Conservation (phyloP, 2,797 vertebrate species). For the Smutsia gigantea region DNA sequence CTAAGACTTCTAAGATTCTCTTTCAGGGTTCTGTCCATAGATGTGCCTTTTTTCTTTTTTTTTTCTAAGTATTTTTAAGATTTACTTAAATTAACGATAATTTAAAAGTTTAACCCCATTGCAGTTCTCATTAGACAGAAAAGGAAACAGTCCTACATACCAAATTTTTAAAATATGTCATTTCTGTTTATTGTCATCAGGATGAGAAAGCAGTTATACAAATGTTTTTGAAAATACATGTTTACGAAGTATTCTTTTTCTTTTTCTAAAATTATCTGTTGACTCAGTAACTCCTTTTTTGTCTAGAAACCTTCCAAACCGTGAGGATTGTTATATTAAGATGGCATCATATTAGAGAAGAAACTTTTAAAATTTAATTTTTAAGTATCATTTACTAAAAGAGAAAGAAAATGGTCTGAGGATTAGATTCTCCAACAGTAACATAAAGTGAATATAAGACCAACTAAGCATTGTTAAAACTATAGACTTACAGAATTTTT, state of each 20-base stretch:
- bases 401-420: slow-evolving; percentile 20
- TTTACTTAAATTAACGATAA: slow-evolving; percentile 75
- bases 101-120: slow-evolving; percentile 75
- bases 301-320: slow-evolving; percentile 69
- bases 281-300: slow-evolving; percentile 75
- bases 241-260: slow-evolving; percentile 56
- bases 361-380: slow-evolving; percentile 52
- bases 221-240: background rate
- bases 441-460: background rate
- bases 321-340: slow-evolving; percentile 51
- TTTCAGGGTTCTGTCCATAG: background rate
- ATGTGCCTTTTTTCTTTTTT: slow-evolving; percentile 8
- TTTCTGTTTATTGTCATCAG: slow-evolving; percentile 17
- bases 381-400: background rate
- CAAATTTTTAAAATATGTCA: slow-evolving; percentile 67
- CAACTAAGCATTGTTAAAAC: slow-evolving; percentile 2
- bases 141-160: slow-evolving; percentile 78
- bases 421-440: background rate
- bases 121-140: slow-evolving; percentile 77
- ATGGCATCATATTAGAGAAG: slow-evolving; percentile 51
- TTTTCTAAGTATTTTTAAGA: slow-evolving; percentile 51
- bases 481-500: background rate
- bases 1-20: background rate
- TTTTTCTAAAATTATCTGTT: slow-evolving; percentile 64
- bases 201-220: slow-evolving; percentile 70